These are phyloP conservation scores for Aspidapion aeneum DNA, from an alignment of 2,888 invertebrate genomes.

Conservation along the genomic window DNA sequence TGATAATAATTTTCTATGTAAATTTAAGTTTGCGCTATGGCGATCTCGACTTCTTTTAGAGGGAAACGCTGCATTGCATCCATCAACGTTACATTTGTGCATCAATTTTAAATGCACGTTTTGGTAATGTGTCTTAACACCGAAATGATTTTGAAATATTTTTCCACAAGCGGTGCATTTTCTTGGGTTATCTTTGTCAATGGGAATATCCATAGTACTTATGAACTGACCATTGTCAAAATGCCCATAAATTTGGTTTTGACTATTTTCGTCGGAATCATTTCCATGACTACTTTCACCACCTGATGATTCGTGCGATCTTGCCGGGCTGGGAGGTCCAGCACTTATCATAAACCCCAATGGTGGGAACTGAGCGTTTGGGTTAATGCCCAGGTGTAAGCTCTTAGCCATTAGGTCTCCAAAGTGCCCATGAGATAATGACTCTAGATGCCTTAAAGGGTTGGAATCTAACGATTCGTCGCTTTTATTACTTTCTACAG, in stretches of 20 bases:
- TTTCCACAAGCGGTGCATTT: constrained; percentile 91
- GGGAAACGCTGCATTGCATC: constrained; percentile 92
- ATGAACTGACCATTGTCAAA: constrained; percentile 73
- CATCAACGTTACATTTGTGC: constrained; percentile 93
- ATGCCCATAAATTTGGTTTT: constrained; percentile 65
- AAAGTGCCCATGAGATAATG: constrained; percentile 74
- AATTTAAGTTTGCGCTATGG: constrained; percentile 86
- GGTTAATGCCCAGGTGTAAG: constrained; percentile 45
- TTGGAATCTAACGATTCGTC: constrained; percentile 62
- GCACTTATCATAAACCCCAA: constrained; percentile 52
- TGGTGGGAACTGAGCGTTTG: constrained; percentile 46
- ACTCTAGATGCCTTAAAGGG: constrained; percentile 73
- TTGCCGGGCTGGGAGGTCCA: constrained; percentile 58
- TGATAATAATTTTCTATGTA: constrained; percentile 85
- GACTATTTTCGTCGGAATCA: constrained; percentile 56
- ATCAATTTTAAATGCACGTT: constrained; percentile 92
- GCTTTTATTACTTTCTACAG: constrained; percentile 55
- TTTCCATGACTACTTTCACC: constrained; percentile 55
- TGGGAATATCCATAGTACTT: constrained; percentile 76
- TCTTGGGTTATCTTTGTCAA: constrained; percentile 88
- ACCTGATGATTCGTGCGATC: constrained; percentile 60
- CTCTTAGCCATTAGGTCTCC: constrained; percentile 52
- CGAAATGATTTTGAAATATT: constrained; percentile 89
- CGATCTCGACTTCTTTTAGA: constrained; percentile 90
- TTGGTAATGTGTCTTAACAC: constrained; percentile 92